Conservation (phyloP, 2,113 vertebrate genomes). For the Actenoides lindsayi region DNA sequence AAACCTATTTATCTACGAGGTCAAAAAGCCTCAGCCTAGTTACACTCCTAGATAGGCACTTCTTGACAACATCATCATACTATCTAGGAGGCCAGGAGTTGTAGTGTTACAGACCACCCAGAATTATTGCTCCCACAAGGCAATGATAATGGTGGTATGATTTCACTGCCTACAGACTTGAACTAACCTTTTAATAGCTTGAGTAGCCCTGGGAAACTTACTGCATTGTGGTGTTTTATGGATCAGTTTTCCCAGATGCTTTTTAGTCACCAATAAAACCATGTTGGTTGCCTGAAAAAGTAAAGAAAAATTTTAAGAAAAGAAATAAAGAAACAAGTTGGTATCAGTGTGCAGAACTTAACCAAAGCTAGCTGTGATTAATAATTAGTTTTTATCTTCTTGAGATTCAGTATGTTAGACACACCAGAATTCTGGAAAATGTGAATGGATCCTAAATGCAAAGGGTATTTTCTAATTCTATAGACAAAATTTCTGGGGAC, state of each 20-base stretch:
- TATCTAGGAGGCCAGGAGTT: background rate
- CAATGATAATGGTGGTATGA: background rate
- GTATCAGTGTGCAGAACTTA: background rate
- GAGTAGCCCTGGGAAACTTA: background rate
- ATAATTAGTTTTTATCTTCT: background rate
- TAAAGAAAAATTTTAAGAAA: background rate
- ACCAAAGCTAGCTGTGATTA: background rate
- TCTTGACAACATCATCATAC: conserved; percentile 14
- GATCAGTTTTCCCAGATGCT: background rate
- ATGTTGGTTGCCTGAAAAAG: background rate
- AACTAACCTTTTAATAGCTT: conserved; percentile 15
- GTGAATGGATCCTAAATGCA: background rate
- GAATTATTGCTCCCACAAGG: conserved; percentile 29
- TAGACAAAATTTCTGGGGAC: background rate
- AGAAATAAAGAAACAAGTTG: background rate
- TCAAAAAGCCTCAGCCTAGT: conserved; percentile 53
- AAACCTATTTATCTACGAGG: conserved; percentile 61
- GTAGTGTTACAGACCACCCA: conserved; percentile 57
- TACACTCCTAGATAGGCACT: conserved; percentile 14
- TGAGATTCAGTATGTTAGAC: background rate
- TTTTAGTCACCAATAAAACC: background rate
- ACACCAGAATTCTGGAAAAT: background rate
- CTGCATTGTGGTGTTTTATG: background rate
- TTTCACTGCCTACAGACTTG: conserved; percentile 23
- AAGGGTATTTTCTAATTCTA: background rate